A percentile compares a stretch with the other conserved stretches of the same genome.
Conservation (phyloP, 2,113 vertebrate genomes). For the Muntiacus muntjak region DNA sequence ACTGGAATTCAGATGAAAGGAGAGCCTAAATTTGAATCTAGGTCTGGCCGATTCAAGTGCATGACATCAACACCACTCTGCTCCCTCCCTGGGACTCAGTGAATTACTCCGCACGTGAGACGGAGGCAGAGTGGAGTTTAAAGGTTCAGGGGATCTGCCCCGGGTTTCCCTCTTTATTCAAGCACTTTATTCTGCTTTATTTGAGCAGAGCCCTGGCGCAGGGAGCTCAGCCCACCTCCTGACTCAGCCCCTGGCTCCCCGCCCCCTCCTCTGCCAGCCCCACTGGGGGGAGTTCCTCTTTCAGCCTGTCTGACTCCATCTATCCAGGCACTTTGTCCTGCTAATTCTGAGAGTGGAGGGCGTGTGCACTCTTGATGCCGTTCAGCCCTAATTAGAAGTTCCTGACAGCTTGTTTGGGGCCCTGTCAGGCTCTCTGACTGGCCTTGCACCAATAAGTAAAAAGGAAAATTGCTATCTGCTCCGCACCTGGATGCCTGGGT, state of each 20-base stretch:
- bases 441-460: slow-evolving; percentile 67
- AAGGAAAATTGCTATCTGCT: slow-evolving; percentile 70
- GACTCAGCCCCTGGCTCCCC: neutral
- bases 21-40: neutral
- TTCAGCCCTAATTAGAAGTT: slow-evolving; percentile 74
- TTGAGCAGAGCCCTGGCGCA: rapidly evolving
- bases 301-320: slow-evolving; percentile 57
- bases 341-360: slow-evolving; percentile 66
- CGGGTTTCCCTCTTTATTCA: neutral
- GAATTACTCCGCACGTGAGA: neutral
- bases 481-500: slow-evolving; percentile 54
- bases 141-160: neutral
- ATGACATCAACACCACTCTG: neutral
- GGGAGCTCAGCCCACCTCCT: neutral
- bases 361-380: slow-evolving; percentile 30
- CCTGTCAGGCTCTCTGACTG: slow-evolving; percentile 63
- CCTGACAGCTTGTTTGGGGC: slow-evolving; percentile 75
- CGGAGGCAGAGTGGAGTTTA: neutral
- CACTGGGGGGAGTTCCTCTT: neutral
- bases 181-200: neutral
- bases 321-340: slow-evolving; percentile 52
- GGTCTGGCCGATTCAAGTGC: neutral
- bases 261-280: neutral
- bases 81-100: neutral
- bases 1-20: neutral